A percentile compares a stretch with the other conserved stretches of the same genome.
These are phyloP conservation scores for Plecotus auritus DNA, from an alignment of 2,113 vertebrate genomes.

Conservation along the genomic window DNA sequence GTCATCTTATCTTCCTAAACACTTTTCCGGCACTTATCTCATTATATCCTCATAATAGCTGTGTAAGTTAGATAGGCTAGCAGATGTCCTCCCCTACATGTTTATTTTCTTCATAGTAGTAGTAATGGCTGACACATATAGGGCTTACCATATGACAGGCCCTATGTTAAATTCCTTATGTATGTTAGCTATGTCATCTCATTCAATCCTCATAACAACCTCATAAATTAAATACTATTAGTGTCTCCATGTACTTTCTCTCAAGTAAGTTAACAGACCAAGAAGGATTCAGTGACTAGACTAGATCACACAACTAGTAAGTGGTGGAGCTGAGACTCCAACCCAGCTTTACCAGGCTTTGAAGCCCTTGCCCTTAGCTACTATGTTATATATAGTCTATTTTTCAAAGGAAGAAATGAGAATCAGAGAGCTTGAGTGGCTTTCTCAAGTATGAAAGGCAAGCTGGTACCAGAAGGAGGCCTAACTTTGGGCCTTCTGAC, in stretches of 20 bases:
- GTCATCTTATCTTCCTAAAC: neutral
- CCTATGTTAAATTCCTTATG: neutral
- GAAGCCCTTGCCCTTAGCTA: neutral
- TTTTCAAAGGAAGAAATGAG: slow-evolving; percentile 36
- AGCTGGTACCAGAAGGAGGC: neutral
- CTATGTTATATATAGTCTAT: neutral
- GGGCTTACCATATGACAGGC: neutral
- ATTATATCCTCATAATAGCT: neutral
- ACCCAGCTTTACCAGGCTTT: neutral
- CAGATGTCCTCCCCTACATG: neutral
- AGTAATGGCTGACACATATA: neutral
- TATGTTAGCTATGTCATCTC: neutral
- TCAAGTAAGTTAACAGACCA: slow-evolving; percentile 15
- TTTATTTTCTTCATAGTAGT: neutral
- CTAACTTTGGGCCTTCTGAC: slow-evolving; percentile 10
- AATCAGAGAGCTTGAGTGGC: neutral
- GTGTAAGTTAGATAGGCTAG: neutral
- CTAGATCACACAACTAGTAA: neutral
- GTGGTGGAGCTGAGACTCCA: neutral
- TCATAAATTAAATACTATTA: neutral
- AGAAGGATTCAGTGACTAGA: neutral
- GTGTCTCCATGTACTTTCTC: neutral
- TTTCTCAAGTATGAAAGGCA: slow-evolving; percentile 22
- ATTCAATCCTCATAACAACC: neutral
- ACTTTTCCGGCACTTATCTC: neutral